Percentiles rank a stretch among this genome's conserved stretches.
phyloP scores from a whole-genome alignment of 2,888 invertebrate genomes.

The Uloborus plumipes region DNA sequence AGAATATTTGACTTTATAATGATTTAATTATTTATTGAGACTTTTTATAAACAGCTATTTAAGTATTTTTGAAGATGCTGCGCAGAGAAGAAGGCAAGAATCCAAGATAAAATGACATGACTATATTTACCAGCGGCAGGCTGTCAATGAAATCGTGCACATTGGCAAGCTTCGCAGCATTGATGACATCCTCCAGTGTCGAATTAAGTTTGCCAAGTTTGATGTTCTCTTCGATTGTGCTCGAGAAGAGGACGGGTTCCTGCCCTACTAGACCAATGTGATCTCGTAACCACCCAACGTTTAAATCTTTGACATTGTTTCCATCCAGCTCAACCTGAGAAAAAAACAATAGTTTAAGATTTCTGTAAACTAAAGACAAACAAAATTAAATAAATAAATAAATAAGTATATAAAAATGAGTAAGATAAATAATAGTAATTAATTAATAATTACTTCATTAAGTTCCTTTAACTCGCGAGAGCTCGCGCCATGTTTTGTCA shows the following conservation, averaged over 20 bases:
- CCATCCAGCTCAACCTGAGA: conserved; percentile 71
- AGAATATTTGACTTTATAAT: too few species aligned
- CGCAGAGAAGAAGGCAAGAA: too few species aligned
- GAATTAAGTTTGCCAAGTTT: conserved; percentile 70
- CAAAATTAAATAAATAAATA: background rate
- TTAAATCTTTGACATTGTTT: conserved; percentile 72
- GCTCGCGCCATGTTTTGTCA: too few species aligned
- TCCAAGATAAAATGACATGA: too few species aligned
- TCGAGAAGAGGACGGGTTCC: conserved; percentile 78
- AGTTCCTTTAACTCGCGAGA: too few species aligned
- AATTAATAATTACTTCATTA: too few species aligned
- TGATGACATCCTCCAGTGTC: conserved; percentile 77
- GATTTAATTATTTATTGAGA: too few species aligned
- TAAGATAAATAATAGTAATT: too few species aligned
- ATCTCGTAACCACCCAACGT: conserved; percentile 73
- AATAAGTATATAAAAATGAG: background rate
- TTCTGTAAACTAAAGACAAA: background rate
- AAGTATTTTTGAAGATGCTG: too few species aligned
- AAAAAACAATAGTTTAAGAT: background rate
- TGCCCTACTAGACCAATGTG: conserved; percentile 73
- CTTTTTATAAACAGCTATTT: too few species aligned
- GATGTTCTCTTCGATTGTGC: conserved; percentile 75
- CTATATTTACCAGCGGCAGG: conserved; percentile 50
- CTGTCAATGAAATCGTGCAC: conserved; percentile 80
- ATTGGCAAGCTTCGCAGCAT: conserved; percentile 81